Base-by-base conservation (phyloP, 2,888 invertebrate species). In the Pogonocherus hispidulus region DNA sequence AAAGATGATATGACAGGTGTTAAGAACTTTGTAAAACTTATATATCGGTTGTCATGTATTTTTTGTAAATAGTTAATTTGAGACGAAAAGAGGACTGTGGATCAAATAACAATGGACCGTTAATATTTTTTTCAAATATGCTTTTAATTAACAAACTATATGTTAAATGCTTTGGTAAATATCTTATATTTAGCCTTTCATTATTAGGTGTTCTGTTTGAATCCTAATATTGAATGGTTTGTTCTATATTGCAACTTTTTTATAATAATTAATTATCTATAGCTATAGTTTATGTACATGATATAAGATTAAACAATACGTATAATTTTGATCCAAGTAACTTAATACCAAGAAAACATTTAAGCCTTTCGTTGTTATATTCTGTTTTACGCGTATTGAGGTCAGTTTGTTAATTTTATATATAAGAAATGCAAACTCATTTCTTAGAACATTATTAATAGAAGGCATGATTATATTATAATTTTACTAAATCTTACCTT, bases 161-260 rank as follows among this genome's bases (percentile, higher is more conserved):
- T 6, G 19, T n/a, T 37, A 55, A 37, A 16, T 8, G 35, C n/a
- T 55, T 18, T 5, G 9, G 55, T 55, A 55, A 55, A 55, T 35
- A 37, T n/a, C 14, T 37, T 55, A 35, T 55, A 20, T 55, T 55
- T 55, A 20, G 11, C 23, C 37, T 55, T 55, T 55, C 37, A 55
- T 19, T 55, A 37, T 20, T 3, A 20, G 1, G 52, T 14, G 19
- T 20, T 16, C 16, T 8, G 32, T 16, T 14, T 54, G 54, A 54
- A 23, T 3, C 35, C 55, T n/a, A 16, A 16, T 52, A 52, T 22
- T 52, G 11, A 49, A 22, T 23, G 18, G 49, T 32, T 18, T 11
- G 11, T 14, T 23, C 23, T 0, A 20, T 23, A 27, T 23, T 23
- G 11, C 23, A 27, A 3, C 32, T n/a, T 20, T 11, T 22, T 22